Conservation (phyloP, 1,140 invertebrate genomes). For the Mycetomoellerius zeteki region DNA sequence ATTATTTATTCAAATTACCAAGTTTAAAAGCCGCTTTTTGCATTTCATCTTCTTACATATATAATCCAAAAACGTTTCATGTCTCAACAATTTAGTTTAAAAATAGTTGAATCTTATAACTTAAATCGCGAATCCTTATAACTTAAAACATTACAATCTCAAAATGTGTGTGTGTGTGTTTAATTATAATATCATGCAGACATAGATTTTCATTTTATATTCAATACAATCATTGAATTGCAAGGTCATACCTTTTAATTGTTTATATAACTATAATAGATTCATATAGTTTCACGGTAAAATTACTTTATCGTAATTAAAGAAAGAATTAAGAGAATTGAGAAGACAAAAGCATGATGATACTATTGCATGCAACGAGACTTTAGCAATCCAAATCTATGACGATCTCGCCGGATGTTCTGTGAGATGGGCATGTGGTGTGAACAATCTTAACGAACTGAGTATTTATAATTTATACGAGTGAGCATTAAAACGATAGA, state of each 20-base stretch:
- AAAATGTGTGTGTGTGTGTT: too few relatives aligned
- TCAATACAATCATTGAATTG: neutral
- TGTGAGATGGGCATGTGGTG: conserved; percentile 18
- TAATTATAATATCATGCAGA: neutral
- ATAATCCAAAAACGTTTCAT: neutral
- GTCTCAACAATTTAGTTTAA: neutral
- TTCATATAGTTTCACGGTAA: neutral
- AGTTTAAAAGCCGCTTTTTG: neutral
- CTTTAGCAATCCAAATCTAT: neutral
- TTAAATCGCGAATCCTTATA: neutral
- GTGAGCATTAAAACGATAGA: conserved; percentile 71
- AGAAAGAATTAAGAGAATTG: neutral
- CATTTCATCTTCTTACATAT: neutral
- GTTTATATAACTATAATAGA: neutral
- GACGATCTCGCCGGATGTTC: conserved; percentile 56
- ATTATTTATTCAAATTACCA: neutral
- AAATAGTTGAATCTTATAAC: neutral
- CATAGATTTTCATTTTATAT: neutral
- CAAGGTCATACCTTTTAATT: neutral
- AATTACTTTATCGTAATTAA: neutral
- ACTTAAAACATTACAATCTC: neutral
- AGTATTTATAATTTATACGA: conserved; percentile 66
- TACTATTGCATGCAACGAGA: neutral
- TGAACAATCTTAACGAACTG: conserved; percentile 54
- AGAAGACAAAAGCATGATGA: neutral